Evolutionary conservation across 2,888 invertebrate species (phyloP).

Genomic region (Neoaliturus tenellus): DNA sequence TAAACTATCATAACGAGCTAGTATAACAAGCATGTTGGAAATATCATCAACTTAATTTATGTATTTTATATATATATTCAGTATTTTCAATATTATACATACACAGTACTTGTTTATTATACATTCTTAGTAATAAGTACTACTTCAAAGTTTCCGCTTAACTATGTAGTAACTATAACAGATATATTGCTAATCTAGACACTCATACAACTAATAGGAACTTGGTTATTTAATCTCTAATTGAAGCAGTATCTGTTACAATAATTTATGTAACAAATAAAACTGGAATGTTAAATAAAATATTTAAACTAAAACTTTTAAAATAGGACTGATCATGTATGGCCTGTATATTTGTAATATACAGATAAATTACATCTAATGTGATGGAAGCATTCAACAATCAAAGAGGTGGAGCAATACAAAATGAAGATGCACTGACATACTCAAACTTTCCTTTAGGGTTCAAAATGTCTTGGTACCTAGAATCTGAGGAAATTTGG

Average conservation of each 20-base stretch:
- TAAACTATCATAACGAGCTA: not conserved
- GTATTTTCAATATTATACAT: not conserved
- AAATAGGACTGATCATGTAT: slow-evolving; percentile 16
- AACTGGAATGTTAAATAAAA: not conserved
- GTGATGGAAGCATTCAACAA: not conserved
- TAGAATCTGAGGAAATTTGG: too few species aligned
- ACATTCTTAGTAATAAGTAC: not conserved
- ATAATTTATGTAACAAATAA: too few species aligned
- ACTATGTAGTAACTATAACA: slow-evolving; percentile 38
- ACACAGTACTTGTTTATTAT: not conserved
- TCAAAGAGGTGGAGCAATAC: not conserved
- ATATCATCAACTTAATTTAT: not conserved
- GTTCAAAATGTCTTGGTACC: too few species aligned
- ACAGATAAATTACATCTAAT: slow-evolving; percentile 1
- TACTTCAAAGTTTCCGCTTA: too few species aligned
- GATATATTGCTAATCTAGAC: slow-evolving; percentile 46
- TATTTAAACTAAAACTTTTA: not conserved
- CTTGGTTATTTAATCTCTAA: slow-evolving; percentile 39
- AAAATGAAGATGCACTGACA: too few species aligned
- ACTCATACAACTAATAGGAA: slow-evolving; percentile 45
- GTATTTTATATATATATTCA: not conserved
- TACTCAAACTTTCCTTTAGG: too few species aligned
- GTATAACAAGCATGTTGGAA: not conserved
- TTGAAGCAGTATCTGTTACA: not conserved
- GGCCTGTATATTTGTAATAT: not conserved